These are phyloP conservation scores for Tonatia bakeri DNA, from an alignment of 2,113 vertebrate species.

Conservation along the genomic window DNA sequence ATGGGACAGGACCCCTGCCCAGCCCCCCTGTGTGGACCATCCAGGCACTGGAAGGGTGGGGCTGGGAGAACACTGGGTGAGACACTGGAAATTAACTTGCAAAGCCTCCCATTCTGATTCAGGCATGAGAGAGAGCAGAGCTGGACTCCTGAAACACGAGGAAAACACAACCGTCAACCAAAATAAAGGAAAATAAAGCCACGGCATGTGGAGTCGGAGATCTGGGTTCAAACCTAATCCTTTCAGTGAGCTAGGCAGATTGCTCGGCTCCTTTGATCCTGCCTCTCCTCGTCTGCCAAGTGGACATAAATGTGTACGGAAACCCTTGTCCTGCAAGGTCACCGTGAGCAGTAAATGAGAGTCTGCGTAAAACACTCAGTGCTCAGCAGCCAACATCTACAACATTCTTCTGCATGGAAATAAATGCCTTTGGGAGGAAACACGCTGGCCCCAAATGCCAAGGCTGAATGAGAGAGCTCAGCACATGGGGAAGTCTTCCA, in stretches of 20 bases:
- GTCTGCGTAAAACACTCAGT: neutral
- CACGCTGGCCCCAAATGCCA: neutral
- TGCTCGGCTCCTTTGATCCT: neutral
- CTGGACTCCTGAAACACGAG: neutral
- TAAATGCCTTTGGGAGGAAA: neutral
- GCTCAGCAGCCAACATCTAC: neutral
- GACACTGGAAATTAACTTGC: neutral
- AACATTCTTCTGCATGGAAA: neutral
- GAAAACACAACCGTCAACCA: neutral
- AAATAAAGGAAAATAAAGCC: neutral
- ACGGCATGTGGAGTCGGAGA: neutral
- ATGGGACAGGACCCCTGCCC: neutral
- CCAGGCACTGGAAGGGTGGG: neutral
- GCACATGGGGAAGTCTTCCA: neutral
- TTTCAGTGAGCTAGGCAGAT: neutral
- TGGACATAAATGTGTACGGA: neutral
- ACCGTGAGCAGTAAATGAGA: neutral
- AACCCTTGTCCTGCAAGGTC: neutral
- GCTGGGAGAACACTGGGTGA: neutral
- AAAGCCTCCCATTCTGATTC: neutral
- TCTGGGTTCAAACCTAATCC: neutral
- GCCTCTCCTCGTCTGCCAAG: neutral
- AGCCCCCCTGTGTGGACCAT: fast-evolving
- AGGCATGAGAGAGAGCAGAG: neutral
- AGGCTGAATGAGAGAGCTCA: neutral